Conservation (phyloP, 1,140 invertebrate genomes). For the Coboldia fuscipes region DNA sequence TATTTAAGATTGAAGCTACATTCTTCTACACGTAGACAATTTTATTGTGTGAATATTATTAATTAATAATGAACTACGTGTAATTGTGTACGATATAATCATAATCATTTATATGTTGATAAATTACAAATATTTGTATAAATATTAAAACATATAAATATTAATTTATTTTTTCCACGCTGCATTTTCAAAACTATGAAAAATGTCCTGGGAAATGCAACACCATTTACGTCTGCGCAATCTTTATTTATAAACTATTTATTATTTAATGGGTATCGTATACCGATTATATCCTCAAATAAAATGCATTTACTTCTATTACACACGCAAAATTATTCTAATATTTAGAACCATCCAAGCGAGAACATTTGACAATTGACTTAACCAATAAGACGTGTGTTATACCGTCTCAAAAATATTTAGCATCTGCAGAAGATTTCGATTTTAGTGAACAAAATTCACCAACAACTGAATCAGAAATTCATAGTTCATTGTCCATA, state of each 20-base stretch:
- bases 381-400: not conserved
- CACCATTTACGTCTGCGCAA: too few relatives aligned
- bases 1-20: not conserved
- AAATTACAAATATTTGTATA: too few relatives aligned
- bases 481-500: not conserved
- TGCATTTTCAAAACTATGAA: too few relatives aligned
- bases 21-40: too few relatives aligned
- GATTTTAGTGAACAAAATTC: not conserved
- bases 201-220: too few relatives aligned
- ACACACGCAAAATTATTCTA: not conserved
- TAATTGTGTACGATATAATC: not conserved
- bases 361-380: not conserved
- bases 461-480: not conserved
- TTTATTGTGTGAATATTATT: not conserved
- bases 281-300: not conserved
- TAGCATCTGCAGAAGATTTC: conserved; percentile 4
- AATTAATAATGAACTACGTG: not conserved
- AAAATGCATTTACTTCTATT: not conserved
- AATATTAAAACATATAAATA: too few relatives aligned
- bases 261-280: too few relatives aligned
- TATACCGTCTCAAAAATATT: not conserved
- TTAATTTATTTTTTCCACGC: too few relatives aligned
- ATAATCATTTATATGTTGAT: not conserved
- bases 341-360: not conserved
- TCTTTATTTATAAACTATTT: too few relatives aligned